Base-by-base conservation (phyloP, 1,140 invertebrate species). In the Atta texana region DNA sequence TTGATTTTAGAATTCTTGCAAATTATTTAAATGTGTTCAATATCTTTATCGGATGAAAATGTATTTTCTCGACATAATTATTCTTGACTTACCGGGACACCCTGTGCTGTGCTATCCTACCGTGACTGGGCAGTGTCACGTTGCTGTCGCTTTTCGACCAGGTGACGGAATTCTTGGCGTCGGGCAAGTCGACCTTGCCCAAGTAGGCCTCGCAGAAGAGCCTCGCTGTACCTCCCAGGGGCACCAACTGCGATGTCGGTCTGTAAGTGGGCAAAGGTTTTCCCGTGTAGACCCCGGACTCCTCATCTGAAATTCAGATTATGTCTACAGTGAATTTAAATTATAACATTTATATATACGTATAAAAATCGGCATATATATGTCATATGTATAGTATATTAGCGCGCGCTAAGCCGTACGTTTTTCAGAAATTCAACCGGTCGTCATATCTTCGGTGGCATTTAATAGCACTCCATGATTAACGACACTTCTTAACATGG, bases 151-250 rank as follows among this genome's bases (percentile, higher is more conserved):
- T 93, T 91, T 96, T 96, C 64, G 93, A 94, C 97, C 97, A 97
- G 7, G 95, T 95, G 31, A 97, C 96, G 77, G 97, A 97, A 91
- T 96, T 97, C 39, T 95, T 95, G 44, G 97, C 96, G 92, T 97
- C 97, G n/a, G 97, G 97, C 51, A 97, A 93, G 91, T 97, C 96
- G n/a, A 97, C 96, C 95, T 96, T 95, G 96, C 97, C 97, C 66
- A 97, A 96, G 92, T 97, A 97, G 80, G 97, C 97, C 94, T 97
- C 97, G 94, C 97, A 97, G 94, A 97, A 97, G 34, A 97, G 94
- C 86, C 97, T 95, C 14, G 96, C 95, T 12, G 95, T 93, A 69
- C 95, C 95, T 8, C 96, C 97, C 59, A 96, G 93, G 59, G 92
- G 91, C 14, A 95, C 95, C 81, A 95, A 92, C 78, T 96, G 94